phyloP scores from a whole-genome alignment of 2,113 vertebrate genomes.

The Ranitomeya imitator region DNA sequence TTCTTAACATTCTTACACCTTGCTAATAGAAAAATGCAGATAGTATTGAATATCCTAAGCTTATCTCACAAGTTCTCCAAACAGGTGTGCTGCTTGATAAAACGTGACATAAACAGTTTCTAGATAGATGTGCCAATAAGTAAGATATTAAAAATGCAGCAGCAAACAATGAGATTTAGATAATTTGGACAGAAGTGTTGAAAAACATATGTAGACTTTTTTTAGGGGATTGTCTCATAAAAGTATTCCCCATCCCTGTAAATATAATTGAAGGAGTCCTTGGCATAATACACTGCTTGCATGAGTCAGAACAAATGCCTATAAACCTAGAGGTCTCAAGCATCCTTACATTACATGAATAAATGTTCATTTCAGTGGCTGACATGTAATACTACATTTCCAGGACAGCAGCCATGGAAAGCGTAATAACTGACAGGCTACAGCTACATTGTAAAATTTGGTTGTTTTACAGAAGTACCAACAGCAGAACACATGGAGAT shows the following conservation, averaged over 20 bases:
- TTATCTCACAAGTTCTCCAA: constrained; percentile 63
- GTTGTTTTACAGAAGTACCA: no score
- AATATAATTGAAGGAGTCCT: no score
- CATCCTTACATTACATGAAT: no score
- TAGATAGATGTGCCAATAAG: constrained; percentile 60
- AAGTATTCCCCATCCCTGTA: background rate
- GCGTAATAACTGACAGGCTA: no score
- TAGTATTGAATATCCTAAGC: constrained; percentile 57
- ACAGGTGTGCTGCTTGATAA: constrained; percentile 71
- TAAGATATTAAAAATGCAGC: constrained; percentile 21
- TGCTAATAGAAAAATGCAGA: constrained; percentile 65
- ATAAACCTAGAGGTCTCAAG: no score
- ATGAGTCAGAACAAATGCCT: no score
- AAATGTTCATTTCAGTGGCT: no score
- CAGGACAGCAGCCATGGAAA: no score
- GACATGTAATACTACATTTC: no score
- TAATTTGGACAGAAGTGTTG: background rate
- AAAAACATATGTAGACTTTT: background rate
- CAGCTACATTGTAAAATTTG: no score
- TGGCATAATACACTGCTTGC: no score
- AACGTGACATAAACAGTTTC: constrained; percentile 71
- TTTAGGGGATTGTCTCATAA: background rate
- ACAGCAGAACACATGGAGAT: no score
- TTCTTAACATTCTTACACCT: constrained; percentile 66
- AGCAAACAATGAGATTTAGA: background rate